phyloP scores from a whole-genome alignment of 2,888 invertebrate species.

The Dryomyza anilis region DNA sequence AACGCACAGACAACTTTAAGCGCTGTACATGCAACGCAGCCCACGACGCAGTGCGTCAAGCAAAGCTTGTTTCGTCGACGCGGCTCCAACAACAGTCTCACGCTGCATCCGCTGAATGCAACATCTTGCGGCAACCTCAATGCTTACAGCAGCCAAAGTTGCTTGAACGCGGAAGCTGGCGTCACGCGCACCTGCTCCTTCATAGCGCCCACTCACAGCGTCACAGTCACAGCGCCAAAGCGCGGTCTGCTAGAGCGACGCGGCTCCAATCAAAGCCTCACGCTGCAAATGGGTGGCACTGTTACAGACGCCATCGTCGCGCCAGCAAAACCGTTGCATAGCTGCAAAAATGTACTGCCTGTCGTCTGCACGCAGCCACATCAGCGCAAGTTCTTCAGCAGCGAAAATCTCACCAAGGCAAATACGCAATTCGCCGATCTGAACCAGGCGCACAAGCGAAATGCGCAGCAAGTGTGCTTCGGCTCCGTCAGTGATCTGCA shows the following conservation, averaged over 20 bases:
- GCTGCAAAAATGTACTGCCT: slow-evolving; percentile 6
- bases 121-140: slow-evolving; percentile 58
- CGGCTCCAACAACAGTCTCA: slow-evolving; percentile 67
- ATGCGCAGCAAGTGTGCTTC: slow-evolving; percentile 54
- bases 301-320: slow-evolving; percentile 35
- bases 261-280: slow-evolving; percentile 89
- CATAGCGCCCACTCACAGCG: slow-evolving; percentile 33
- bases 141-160: slow-evolving; percentile 37
- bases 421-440: slow-evolving; percentile 52
- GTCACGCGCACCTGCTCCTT: slow-evolving; percentile 41
- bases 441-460: slow-evolving; percentile 46
- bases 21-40: slow-evolving; percentile 31
- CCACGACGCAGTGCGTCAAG: slow-evolving; percentile 39
- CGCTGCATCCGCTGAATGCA: slow-evolving; percentile 60
- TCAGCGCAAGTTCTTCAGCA: slow-evolving; percentile 60
- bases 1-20: slow-evolving; percentile 31
- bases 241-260: slow-evolving; percentile 79
- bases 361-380: slow-evolving; percentile 48
- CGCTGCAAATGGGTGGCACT: slow-evolving; percentile 69
- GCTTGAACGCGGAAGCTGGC: slow-evolving; percentile 52
- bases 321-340: neutral
- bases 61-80: slow-evolving; percentile 41
- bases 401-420: slow-evolving; percentile 55
- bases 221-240: slow-evolving; percentile 47
- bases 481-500: slow-evolving; percentile 62